A percentile compares a stretch with the other conserved stretches of the same genome.
Conservation (phyloP, 2,113 vertebrate species). For the Gymnogyps californianus region DNA sequence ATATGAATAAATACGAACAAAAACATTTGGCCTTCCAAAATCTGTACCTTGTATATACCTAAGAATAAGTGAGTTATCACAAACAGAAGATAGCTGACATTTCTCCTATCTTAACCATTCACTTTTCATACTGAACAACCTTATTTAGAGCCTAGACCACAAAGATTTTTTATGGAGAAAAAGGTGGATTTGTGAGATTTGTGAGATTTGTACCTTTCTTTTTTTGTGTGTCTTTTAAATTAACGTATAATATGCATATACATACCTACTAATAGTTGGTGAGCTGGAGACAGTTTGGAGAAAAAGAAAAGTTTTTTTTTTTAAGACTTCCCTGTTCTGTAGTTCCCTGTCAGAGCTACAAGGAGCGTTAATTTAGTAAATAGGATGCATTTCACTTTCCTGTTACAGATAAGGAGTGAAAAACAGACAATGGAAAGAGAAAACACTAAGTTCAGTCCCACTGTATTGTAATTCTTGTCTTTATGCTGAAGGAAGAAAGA, state of each 20-base stretch:
- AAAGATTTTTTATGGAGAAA: not conserved
- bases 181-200: not conserved
- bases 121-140: not conserved
- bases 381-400: not conserved
- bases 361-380: not conserved
- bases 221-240: not conserved
- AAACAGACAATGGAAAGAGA: not conserved
- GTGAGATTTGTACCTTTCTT: not conserved
- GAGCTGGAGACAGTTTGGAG: not conserved
- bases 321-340: not conserved
- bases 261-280: not conserved
- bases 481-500: not conserved
- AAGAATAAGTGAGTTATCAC: not conserved
- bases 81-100: not conserved
- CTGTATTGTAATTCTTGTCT: not conserved
- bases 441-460: not conserved
- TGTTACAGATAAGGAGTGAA: not conserved
- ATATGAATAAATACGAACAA: not conserved
- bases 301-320: not conserved
- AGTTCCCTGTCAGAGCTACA: not conserved
- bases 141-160: not conserved
- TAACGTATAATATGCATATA: not conserved
- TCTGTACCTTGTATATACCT: not conserved
- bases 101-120: not conserved
- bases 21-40: not conserved